These are phyloP conservation scores for Alligator mississippiensis DNA, from an alignment of 2,113 vertebrate genomes.

Conservation along the genomic window DNA sequence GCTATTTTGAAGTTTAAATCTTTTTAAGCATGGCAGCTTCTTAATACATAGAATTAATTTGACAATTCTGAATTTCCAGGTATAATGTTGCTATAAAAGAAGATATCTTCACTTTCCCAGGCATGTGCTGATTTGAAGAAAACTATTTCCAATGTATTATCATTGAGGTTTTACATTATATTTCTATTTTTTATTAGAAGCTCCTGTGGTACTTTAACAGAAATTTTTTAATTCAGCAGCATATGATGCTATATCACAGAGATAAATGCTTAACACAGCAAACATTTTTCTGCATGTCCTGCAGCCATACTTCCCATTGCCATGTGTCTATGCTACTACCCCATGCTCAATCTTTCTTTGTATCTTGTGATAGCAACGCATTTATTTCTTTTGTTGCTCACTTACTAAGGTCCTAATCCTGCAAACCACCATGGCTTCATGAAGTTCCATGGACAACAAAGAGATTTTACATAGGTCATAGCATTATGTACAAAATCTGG, in stretches of 20 bases:
- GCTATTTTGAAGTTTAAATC: slow-evolving; percentile 16
- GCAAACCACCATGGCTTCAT: background rate
- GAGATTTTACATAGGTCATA: background rate
- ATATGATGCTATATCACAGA: background rate
- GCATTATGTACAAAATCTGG: background rate
- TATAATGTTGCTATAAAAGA: background rate
- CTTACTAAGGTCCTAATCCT: background rate
- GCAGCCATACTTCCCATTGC: too few relatives aligned
- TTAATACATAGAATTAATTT: background rate
- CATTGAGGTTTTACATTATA: background rate
- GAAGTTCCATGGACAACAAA: background rate
- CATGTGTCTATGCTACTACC: too few relatives aligned
- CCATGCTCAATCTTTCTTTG: background rate
- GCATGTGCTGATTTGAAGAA: background rate
- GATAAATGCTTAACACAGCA: background rate
- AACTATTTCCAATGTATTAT: background rate
- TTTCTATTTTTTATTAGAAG: background rate
- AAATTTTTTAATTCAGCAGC: background rate
- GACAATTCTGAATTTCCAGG: background rate
- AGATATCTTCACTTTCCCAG: background rate
- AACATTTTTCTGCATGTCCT: too few relatives aligned
- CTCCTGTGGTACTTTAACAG: background rate
- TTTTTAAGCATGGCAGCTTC: background rate
- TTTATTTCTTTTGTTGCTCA: background rate
- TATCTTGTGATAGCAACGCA: background rate